Evolutionary conservation across 64 coral and sea anemone genomes (phyloP).

Genomic region (Stylophora pistillata): DNA sequence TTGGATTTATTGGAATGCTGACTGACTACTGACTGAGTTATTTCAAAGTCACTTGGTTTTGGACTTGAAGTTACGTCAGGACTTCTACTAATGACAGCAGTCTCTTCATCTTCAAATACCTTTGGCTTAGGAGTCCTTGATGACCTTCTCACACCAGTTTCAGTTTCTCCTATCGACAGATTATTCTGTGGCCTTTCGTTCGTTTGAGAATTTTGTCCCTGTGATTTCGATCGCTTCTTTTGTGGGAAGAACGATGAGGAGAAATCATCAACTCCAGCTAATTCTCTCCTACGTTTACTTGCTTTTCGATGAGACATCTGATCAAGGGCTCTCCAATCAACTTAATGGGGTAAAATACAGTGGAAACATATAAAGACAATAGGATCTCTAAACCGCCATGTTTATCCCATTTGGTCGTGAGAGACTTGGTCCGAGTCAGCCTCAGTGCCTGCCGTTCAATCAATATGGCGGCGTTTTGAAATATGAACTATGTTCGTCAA

Average conservation of each 20-base stretch:
- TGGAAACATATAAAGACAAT: not conserved
- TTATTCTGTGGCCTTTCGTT: not conserved
- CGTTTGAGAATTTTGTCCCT: not conserved
- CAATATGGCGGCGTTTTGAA: slow-evolving; percentile 34
- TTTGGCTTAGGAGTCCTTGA: slow-evolving; percentile 68
- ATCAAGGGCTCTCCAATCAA: not conserved
- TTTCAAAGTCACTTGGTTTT: not conserved
- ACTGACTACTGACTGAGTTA: not conserved
- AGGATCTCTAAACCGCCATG: slow-evolving; percentile 37
- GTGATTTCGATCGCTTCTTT: slow-evolving; percentile 13
- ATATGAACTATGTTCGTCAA: no score
- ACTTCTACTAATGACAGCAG: slow-evolving; percentile 1
- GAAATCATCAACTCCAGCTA: slow-evolving; percentile 10
- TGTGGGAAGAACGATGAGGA: not conserved
- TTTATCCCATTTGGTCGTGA: slow-evolving; percentile 9
- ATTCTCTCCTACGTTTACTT: slow-evolving; percentile 60
- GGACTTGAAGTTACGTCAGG: not conserved
- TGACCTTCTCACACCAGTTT: slow-evolving; percentile 37
- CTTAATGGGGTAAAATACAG: not conserved
- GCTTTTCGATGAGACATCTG: slow-evolving; percentile 68
- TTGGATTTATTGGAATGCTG: not conserved
- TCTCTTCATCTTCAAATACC: slow-evolving; percentile 58
- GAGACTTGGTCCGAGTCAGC: slow-evolving; percentile 39
- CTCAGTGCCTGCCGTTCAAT: slow-evolving; percentile 7
- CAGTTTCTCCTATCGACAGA: not conserved